Evolutionary conservation across 2,888 invertebrate species (phyloP).

Genomic region (Idaea dimidiata): DNA sequence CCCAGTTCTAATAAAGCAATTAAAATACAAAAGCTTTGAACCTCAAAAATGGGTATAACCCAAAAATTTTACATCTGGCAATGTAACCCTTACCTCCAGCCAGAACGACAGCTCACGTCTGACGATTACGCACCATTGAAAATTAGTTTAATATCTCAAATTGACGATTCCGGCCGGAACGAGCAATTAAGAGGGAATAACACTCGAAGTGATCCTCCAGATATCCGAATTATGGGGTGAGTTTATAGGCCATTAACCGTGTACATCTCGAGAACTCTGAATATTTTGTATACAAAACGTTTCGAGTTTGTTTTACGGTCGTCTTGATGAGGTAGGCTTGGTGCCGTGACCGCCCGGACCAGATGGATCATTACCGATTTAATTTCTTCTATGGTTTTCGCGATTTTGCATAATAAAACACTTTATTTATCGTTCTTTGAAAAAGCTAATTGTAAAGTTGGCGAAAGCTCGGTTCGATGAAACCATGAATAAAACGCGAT

Average conservation of each 20-base stretch:
- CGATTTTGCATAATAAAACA: no score
- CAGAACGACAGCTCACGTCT: slow-evolving; percentile 54
- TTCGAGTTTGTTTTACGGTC: slow-evolving; percentile 7
- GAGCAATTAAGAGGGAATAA: slow-evolving; percentile 78
- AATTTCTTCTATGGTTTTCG: no score
- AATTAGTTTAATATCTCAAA: slow-evolving; percentile 81
- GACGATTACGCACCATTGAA: slow-evolving; percentile 75
- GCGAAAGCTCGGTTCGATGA: no score
- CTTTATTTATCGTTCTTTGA: no score
- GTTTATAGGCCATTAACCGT: slow-evolving; percentile 75
- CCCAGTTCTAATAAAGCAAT: slow-evolving; percentile 6
- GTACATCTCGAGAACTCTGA: slow-evolving; percentile 45
- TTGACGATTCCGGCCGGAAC: slow-evolving; percentile 78
- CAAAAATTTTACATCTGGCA: slow-evolving; percentile 32
- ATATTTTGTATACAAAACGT: slow-evolving; percentile 27
- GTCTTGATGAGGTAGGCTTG: slow-evolving; percentile 5
- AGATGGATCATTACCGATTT: background rate
- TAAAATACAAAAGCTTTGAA: slow-evolving; percentile 3
- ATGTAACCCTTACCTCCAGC: slow-evolving; percentile 44
- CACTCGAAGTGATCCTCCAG: slow-evolving; percentile 70
- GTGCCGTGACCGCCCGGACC: slow-evolving; percentile 5
- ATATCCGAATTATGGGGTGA: slow-evolving; percentile 78
- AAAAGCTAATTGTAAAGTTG: no score
- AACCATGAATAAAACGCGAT: no score
- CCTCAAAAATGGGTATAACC: slow-evolving; percentile 1